Evolutionary conservation across 1,140 invertebrate species (phyloP), one percentile per base, ranked within the genome.

Genomic region (Rhysida immarginata): DNA sequence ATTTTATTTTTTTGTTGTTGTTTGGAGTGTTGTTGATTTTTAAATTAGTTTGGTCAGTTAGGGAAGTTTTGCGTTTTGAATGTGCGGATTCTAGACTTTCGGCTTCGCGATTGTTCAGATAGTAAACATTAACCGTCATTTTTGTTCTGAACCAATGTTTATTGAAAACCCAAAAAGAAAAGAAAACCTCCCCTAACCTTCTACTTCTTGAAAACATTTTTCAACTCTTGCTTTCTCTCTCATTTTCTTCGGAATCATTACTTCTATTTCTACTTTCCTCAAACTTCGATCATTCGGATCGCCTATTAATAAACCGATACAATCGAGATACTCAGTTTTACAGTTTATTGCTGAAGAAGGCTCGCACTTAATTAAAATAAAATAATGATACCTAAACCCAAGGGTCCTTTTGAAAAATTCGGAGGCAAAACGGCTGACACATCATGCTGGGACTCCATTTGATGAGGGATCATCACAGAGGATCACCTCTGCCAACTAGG

Each of bases 211-310:
- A 0, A 68, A 23, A 72, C 90, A 93, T 68, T 89, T 85, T 66
- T 87, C 82, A 16, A 61, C 63, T 67, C 78, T 83, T 1, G 87
- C 80, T 66, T 77, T 82, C 46, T 89, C 83, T 60, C 89, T 73
- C 72, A 94, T 82, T 66, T 84, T 80, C 71, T 87, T 84, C 1
- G 87, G 83, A 68, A 95, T 85, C 43, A 93, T 62, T 43, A 94
- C 78, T 64, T 93, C 84, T 42, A 69, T 71, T 72, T 95, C 90
- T 1, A 92, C 83, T 76, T 81, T 87, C 64, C 90, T 74, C 48
- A 95, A 69, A n/a, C 65, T 71, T 63, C 62, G 75, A 67, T 92
- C 87, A 65, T 88, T 72, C 11, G 90, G 90, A 76, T 95, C 87
- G 56, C 90, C 90, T 67, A 55, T 1, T 54, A 46, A 16, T 18